Evolutionary conservation across 2,113 vertebrate genomes (phyloP).

Genomic region (Regulus satrapa): DNA sequence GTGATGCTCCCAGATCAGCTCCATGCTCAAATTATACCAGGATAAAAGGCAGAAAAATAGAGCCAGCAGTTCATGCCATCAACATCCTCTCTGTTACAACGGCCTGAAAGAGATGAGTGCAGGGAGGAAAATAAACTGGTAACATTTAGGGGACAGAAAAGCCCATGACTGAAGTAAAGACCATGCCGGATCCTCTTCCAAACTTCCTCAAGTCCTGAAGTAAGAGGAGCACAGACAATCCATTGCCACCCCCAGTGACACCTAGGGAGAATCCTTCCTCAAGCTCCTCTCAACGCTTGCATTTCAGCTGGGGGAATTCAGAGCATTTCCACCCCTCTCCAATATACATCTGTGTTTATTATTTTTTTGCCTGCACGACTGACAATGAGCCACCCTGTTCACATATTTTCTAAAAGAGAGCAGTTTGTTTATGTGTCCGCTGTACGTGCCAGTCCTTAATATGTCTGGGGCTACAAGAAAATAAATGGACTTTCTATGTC

Average conservation of each 20-base stretch:
- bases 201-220: neutral
- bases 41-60: neutral
- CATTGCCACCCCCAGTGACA: fast-evolving
- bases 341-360: constrained; percentile 63
- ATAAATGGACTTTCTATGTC: constrained; percentile 49
- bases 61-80: neutral
- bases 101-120: neutral
- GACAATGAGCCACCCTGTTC: constrained; percentile 49
- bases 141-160: neutral
- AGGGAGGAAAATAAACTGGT: neutral
- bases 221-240: neutral
- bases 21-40: neutral
- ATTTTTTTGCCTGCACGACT: constrained; percentile 16
- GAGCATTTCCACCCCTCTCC: constrained; percentile 3
- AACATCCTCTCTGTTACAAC: neutral
- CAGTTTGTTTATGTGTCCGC: constrained; percentile 59
- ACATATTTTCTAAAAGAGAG: constrained; percentile 22
- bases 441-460: constrained; percentile 36
- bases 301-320: constrained; percentile 17
- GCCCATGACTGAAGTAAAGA: neutral
- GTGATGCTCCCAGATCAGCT: neutral
- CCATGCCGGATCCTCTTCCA: neutral
- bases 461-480: constrained; percentile 41
- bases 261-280: neutral
- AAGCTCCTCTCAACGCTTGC: neutral